phyloP scores from a whole-genome alignment of 2,797 vertebrate species.

The Sebastolobus alascanus region DNA sequence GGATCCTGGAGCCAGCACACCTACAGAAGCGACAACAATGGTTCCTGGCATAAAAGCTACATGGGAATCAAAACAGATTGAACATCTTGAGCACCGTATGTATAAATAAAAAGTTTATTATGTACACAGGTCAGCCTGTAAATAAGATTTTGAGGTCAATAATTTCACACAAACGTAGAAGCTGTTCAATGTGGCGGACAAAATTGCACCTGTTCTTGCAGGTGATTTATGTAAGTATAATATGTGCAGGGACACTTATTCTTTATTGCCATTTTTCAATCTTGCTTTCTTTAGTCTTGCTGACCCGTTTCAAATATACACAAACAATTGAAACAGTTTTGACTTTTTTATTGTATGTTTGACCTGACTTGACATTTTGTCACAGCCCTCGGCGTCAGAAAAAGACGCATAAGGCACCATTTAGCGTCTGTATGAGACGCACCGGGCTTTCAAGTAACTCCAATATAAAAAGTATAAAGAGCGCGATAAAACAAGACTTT shows the following conservation, averaged over 20 bases:
- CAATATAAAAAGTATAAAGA: too few relatives aligned
- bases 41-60: background rate
- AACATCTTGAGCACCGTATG: background rate
- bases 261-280: background rate
- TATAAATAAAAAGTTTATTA: background rate
- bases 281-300: background rate
- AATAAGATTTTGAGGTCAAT: background rate
- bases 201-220: background rate
- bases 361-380: too few relatives aligned
- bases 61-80: constrained; percentile 16
- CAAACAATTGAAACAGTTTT: background rate
- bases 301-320: background rate
- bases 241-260: too few relatives aligned
- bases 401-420: too few relatives aligned
- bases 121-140: background rate
- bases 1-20: constrained; percentile 25
- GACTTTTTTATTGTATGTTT: background rate
- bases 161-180: constrained; percentile 6
- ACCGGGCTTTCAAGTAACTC: too few relatives aligned
- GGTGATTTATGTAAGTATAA: background rate
- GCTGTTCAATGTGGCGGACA: background rate
- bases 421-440: too few relatives aligned
- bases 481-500: too few relatives aligned
- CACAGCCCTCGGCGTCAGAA: too few relatives aligned
- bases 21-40: background rate